These are phyloP conservation scores for Drosophila leonis DNA, from an alignment of 2,888 invertebrate species.

Conservation along the genomic window DNA sequence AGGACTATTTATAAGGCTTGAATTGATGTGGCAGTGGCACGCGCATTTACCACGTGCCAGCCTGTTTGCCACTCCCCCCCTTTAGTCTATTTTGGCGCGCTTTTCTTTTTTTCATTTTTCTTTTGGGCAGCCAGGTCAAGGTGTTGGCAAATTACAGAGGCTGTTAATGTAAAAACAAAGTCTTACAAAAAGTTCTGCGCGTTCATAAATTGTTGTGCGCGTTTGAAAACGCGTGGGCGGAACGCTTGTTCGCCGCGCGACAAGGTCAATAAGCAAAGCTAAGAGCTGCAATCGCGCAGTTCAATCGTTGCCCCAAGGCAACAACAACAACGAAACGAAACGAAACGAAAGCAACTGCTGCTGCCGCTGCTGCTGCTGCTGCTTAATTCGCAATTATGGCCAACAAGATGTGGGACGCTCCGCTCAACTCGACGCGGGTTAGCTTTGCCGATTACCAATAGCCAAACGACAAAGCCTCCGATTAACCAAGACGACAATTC, in stretches of 20 bases:
- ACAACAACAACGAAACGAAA: slow-evolving; percentile 26
- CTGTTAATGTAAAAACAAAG: slow-evolving; percentile 3
- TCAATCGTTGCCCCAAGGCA: slow-evolving; percentile 68
- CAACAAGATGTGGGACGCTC: slow-evolving; percentile 64
- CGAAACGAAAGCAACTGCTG: slow-evolving; percentile 20
- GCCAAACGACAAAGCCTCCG: slow-evolving; percentile 20
- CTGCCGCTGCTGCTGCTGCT: slow-evolving; percentile 31
- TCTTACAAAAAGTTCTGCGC: slow-evolving; percentile 42
- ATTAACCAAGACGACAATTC: slow-evolving; percentile 50
- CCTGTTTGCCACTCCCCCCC: not conserved
- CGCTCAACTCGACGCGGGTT: slow-evolving; percentile 11
- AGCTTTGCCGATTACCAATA: slow-evolving; percentile 8
- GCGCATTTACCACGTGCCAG: slow-evolving; percentile 55
- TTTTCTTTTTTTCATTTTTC: slow-evolving; percentile 11
- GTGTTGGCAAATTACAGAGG: slow-evolving; percentile 44
- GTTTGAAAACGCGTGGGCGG: slow-evolving; percentile 46
- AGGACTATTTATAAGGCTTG: slow-evolving; percentile 58
- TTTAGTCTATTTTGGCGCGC: slow-evolving; percentile 38
- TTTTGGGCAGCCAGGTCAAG: slow-evolving; percentile 37
- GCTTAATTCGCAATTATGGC: slow-evolving; percentile 75
- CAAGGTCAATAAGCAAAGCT: slow-evolving; percentile 39
- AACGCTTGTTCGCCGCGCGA: slow-evolving; percentile 19
- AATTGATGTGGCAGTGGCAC: slow-evolving; percentile 68
- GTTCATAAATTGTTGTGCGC: slow-evolving; percentile 14
- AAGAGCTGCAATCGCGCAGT: slow-evolving; percentile 61